phyloP scores from a whole-genome alignment of 2,113 vertebrate species.

The Microcebus lehilahytsara region DNA sequence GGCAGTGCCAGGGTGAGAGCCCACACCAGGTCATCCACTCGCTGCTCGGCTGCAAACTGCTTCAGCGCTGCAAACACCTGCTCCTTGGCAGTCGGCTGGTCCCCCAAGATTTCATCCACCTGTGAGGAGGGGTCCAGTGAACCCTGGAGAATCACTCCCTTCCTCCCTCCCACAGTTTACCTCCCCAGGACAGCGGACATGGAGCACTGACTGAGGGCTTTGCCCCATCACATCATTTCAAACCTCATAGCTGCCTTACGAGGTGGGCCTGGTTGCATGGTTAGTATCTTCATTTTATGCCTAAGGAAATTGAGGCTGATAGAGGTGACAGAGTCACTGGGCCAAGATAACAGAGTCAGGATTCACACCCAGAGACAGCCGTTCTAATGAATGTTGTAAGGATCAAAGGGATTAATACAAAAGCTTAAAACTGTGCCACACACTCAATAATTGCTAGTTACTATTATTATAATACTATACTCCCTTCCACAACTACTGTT shows the following conservation, averaged over 20 bases:
- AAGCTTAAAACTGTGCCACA: not conserved
- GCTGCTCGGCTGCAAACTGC: conserved; percentile 93
- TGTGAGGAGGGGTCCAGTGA: conserved; percentile 41
- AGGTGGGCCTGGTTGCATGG: not conserved
- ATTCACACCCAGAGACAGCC: not conserved
- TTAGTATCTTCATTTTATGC: not conserved
- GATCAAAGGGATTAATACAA: not conserved
- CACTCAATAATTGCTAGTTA: conserved; percentile 39
- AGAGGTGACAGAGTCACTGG: not conserved
- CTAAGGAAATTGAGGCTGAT: not conserved
- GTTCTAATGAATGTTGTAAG: not conserved
- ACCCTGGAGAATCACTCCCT: rapidly evolving
- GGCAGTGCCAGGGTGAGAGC: conserved; percentile 89
- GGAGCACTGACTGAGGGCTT: not conserved
- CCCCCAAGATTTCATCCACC: conserved; percentile 92
- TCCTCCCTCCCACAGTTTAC: not conserved
- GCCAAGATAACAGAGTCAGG: not conserved
- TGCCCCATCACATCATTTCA: not conserved
- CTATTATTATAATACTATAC: conserved; percentile 21
- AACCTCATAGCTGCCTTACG: rapidly evolving
- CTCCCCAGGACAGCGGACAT: not conserved
- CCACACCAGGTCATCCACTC: conserved; percentile 91
- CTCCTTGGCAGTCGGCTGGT: conserved; percentile 90
- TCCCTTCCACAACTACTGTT: not conserved
- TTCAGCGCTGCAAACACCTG: conserved; percentile 91